Percentiles rank a stretch among this genome's conserved stretches.
Conservation (phyloP, 1,140 invertebrate genomes). For the Drosophila pseudoananassae region DNA sequence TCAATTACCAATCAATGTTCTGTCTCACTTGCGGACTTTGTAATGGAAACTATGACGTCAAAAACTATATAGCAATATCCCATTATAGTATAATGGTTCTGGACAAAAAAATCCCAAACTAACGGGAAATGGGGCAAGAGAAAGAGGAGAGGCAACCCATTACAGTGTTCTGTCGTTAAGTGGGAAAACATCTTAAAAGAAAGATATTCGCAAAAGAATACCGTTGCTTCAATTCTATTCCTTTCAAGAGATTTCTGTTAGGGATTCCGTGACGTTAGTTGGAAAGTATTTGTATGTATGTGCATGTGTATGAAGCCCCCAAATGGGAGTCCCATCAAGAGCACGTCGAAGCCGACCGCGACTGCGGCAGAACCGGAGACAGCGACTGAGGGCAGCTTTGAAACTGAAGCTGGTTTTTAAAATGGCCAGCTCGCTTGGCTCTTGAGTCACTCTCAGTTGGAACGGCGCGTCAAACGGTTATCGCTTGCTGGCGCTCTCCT, state of each 20-base stretch:
- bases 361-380: constrained; percentile 9
- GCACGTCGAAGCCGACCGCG: constrained; percentile 5
- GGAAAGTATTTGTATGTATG: neutral
- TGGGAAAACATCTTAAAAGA: too few species aligned
- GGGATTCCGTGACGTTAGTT: neutral
- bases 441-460: constrained; percentile 72
- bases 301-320: neutral
- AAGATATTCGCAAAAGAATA: too few species aligned
- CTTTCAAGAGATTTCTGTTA: neutral
- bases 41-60: constrained; percentile 1
- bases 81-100: too few species aligned
- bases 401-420: constrained; percentile 77
- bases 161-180: too few species aligned
- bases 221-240: neutral
- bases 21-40: neutral
- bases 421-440: constrained; percentile 44
- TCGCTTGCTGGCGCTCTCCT: constrained; percentile 12
- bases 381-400: constrained; percentile 20
- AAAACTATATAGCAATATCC: too few species aligned
- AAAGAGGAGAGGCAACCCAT: too few species aligned
- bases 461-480: constrained; percentile 64
- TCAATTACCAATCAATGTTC: neutral
- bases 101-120: too few species aligned
- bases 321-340: constrained; percentile 55
- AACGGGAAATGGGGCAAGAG: too few species aligned